phyloP scores from a whole-genome alignment of 2,888 invertebrate species.

The Acanthoscelides obtectus region DNA sequence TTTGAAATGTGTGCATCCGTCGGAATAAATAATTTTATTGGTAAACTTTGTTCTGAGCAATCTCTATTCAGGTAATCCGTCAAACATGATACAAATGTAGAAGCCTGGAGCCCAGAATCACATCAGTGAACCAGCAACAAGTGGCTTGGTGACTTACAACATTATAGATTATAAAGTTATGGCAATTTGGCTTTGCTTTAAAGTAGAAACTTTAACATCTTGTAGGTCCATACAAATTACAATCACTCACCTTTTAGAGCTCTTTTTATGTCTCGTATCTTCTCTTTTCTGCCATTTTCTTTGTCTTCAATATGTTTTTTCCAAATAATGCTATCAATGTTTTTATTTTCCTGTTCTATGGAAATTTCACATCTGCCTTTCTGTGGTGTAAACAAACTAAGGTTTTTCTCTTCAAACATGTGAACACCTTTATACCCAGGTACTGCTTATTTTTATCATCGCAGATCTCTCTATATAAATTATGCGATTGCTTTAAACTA shows the following conservation, averaged over 20 bases:
- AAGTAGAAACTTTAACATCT: slow-evolving; percentile 17
- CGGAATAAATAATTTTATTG: slow-evolving; percentile 6
- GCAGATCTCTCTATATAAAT: slow-evolving; percentile 3
- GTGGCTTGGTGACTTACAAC: too few relatives aligned
- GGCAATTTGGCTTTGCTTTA: slow-evolving; percentile 15
- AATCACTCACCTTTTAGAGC: slow-evolving; percentile 9
- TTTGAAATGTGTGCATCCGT: too few relatives aligned
- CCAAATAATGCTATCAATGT: slow-evolving; percentile 10
- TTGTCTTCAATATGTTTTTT: slow-evolving; percentile 13
- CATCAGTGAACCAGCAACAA: too few relatives aligned
- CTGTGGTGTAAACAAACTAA: slow-evolving; percentile 11
- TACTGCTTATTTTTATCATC: neutral
- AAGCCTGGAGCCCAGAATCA: too few relatives aligned
- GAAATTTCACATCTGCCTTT: slow-evolving; percentile 17
- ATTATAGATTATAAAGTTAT: slow-evolving; percentile 18
- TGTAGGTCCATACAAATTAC: slow-evolving; percentile 15
- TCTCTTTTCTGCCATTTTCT: slow-evolving; percentile 7
- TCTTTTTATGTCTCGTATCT: slow-evolving; percentile 9
- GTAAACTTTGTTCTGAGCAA: slow-evolving; percentile 4
- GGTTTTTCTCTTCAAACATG: slow-evolving; percentile 4
- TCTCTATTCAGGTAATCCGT: slow-evolving; percentile 3
- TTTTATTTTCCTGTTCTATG: slow-evolving; percentile 9
- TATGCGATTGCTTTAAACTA: slow-evolving; percentile 7
- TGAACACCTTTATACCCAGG: too few relatives aligned
- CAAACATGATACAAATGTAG: neutral